phyloP scores from a whole-genome alignment of 2,797 vertebrate species.

The Myotis findleyi region DNA sequence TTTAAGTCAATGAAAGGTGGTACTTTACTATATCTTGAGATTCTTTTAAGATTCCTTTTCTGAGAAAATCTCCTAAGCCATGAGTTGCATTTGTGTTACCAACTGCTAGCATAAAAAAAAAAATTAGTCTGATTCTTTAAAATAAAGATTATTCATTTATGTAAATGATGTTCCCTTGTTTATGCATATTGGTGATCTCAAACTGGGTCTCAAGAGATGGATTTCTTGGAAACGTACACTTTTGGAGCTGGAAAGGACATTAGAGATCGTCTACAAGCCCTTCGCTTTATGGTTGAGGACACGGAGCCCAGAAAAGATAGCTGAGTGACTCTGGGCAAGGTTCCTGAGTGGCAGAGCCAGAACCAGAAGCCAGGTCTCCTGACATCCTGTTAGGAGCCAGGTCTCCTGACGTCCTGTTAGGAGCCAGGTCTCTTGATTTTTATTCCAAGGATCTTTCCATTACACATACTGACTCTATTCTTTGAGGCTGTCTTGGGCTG shows the following conservation, averaged over 20 bases:
- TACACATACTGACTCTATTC: slow-evolving; percentile 72
- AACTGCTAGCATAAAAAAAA: background rate
- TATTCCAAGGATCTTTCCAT: slow-evolving; percentile 76
- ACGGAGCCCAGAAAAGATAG: slow-evolving; percentile 76
- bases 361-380: slow-evolving; percentile 77
- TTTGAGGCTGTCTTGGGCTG: slow-evolving; percentile 34
- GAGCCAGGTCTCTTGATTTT: slow-evolving; percentile 76
- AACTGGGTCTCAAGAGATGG: slow-evolving; percentile 49
- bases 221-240: slow-evolving; percentile 65
- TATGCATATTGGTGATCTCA: slow-evolving; percentile 24
- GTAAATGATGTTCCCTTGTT: slow-evolving; percentile 18
- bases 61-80: slow-evolving; percentile 36
- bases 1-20: background rate
- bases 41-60: background rate
- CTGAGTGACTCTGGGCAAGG: slow-evolving; percentile 70
- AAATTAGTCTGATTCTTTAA: background rate
- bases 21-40: background rate
- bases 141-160: slow-evolving; percentile 31
- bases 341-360: slow-evolving; percentile 71
- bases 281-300: slow-evolving; percentile 70
- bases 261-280: slow-evolving; percentile 16
- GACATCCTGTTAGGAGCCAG: slow-evolving; percentile 72
- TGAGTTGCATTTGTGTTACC: background rate
- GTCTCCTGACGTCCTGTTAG: slow-evolving; percentile 66
- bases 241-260: slow-evolving; percentile 71